Evolutionary conservation across 2,113 vertebrate genomes (phyloP), one percentile per base, ranked within the genome.

Genomic region (Nerophis ophidion): DNA sequence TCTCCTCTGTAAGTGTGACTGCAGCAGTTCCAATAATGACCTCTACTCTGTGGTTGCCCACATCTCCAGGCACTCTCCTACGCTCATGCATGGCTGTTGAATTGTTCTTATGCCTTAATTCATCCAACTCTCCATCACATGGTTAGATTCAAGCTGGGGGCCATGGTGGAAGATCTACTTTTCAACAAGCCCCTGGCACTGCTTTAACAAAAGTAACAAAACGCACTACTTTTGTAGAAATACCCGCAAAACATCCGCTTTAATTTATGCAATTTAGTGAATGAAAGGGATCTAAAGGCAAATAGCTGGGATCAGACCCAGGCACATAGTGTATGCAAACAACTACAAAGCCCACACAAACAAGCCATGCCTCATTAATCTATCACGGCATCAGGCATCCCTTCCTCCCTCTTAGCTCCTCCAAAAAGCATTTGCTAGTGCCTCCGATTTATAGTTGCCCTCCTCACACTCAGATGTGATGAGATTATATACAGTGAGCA

Each of bases 301-400:
- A 34, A 63, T 10, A 46, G 54, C 7, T 54, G 48, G 13, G 40
- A 40, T 15, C 53, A n/a, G 44, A 17, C 13, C 46, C 53, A 61
- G 33, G 46, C 38, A 61, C 53, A 40, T 59, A 58, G n/a, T n/a
- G 48, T 34, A 49, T 45, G 52, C 55, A 77, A 64, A 76, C 38
- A 60, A 51, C 55, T 26, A 66, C 65, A 60, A 63, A 63, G 50
- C 61, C 66, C 58, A 69, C 66, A 61, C 60, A 70, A 72, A 84
- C 82, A 87, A 82, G 77, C 74, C 78, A 82, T 61, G 79, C 72
- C 81, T 87, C 79, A 79, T 87, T 80, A 84, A 84, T 85, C 80
- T 56, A 83, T 86, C 85, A 86, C 66, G 81, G 68, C 71, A 80
- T 82, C 74, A 76, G 73, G 71, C 75, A 42, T 19, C 44, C 46